Percentiles rank a stretch among this genome's conserved stretches.
These are phyloP conservation scores for Allobates femoralis DNA, from an alignment of 2,797 vertebrate species.

Conservation along the genomic window DNA sequence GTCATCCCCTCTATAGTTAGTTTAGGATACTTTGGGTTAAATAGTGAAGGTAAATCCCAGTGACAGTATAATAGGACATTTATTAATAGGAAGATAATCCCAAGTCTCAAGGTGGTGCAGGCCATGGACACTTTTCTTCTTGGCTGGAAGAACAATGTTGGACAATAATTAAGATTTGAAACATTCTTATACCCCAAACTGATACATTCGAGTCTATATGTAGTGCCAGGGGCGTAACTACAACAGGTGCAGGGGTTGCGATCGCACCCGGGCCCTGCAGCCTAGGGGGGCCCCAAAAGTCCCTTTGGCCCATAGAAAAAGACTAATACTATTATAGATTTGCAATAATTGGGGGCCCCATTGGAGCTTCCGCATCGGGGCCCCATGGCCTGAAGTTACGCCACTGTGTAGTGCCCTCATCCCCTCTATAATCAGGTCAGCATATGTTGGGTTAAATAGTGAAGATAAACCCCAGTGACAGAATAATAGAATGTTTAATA, in stretches of 20 bases:
- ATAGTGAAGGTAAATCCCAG: not conserved
- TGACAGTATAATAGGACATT: not conserved
- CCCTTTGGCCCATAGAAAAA: no score
- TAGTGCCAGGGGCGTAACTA: no score
- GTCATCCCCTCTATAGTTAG: not conserved
- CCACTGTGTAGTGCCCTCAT: not conserved
- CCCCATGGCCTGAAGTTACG: no score
- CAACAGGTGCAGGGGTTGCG: no score
- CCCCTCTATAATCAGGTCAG: not conserved
- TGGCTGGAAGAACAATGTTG: not conserved
- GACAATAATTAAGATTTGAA: not conserved
- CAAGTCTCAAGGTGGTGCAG: no score
- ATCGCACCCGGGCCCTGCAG: no score
- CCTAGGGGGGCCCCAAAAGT: no score
- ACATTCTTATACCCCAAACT: not conserved
- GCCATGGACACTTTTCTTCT: no score
- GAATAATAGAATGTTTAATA: not conserved
- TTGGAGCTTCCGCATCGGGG: no score
- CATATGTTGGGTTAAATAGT: not conserved
- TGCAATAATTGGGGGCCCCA: no score
- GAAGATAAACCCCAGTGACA: not conserved
- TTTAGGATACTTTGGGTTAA: not conserved
- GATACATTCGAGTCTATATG: no score
- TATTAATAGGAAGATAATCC: not conserved
- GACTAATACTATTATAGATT: no score